phyloP scores from a whole-genome alignment of 2,113 vertebrate genomes.

The Pituophis catenifer region DNA sequence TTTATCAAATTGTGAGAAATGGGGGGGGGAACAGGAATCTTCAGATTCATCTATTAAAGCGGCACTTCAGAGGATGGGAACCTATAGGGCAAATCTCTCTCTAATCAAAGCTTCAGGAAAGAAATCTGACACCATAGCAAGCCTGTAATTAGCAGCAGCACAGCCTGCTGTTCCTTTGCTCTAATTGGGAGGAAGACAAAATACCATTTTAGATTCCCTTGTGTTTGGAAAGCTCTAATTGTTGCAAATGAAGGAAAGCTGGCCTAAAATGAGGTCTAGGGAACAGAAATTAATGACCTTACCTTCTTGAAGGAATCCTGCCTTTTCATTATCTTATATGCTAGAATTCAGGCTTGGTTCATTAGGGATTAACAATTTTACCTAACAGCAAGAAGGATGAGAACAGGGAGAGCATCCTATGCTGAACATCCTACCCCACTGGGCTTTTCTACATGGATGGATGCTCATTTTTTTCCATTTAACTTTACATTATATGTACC shows the following conservation, averaged over 20 bases:
- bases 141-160: conserved; percentile 24
- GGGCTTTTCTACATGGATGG: not conserved
- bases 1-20: not conserved
- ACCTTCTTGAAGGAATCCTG: conserved; percentile 17
- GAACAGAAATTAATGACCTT: not conserved
- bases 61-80: conserved; percentile 3
- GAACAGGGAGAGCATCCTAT: not conserved
- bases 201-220: conserved; percentile 5
- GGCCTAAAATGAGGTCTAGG: not conserved
- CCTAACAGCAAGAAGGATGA: not conserved
- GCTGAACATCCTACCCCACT: not conserved
- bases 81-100: conserved; percentile 21
- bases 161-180: not conserved
- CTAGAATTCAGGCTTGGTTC: not conserved
- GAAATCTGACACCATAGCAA: not conserved
- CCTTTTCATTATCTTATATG: conserved; percentile 4
- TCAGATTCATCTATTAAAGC: conserved; percentile 10
- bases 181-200: conserved; percentile 17
- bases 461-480: not conserved
- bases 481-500: not conserved
- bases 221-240: conserved; percentile 14
- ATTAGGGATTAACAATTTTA: not conserved
- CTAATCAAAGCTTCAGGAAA: conserved; percentile 31
- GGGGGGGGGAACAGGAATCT: not conserved
- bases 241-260: conserved; percentile 25